Conservation (phyloP, 2,797 vertebrate species). For the Synanceia verrucosa region DNA sequence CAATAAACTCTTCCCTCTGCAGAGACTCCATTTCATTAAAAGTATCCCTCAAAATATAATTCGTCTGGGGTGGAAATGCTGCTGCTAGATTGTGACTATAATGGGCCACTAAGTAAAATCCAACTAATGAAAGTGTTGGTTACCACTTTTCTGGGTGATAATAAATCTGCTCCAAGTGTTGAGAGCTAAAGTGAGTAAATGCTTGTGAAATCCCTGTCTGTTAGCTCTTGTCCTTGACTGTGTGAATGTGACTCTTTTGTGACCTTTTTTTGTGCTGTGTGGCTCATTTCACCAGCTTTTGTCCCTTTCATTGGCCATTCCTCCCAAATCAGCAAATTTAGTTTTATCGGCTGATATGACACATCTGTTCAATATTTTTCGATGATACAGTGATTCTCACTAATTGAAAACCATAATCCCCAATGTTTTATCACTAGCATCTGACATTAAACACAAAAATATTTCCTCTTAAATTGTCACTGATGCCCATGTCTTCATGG, state of each 20-base stretch:
- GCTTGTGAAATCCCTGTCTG: slow-evolving; percentile 33
- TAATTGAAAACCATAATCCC: slow-evolving; percentile 19
- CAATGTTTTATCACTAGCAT: neutral
- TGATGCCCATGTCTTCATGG: neutral
- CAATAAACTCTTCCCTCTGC: neutral
- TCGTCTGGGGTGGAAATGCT: neutral
- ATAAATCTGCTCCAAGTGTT: slow-evolving; percentile 33
- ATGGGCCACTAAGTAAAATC: neutral
- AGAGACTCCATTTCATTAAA: neutral
- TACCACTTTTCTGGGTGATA: slow-evolving; percentile 13
- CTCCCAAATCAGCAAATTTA: slow-evolving; percentile 46
- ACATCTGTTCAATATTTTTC: slow-evolving; percentile 22
- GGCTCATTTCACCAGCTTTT: slow-evolving; percentile 43
- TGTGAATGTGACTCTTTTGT: slow-evolving; percentile 45
- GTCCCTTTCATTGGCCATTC: slow-evolving; percentile 27
- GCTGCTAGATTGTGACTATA: slow-evolving; percentile 14
- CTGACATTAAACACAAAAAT: neutral
- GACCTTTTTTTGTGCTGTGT: slow-evolving; percentile 50
- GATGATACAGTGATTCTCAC: slow-evolving; percentile 27
- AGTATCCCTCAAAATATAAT: neutral
- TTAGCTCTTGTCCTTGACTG: slow-evolving; percentile 51
- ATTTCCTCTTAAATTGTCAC: neutral
- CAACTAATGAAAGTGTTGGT: slow-evolving; percentile 24
- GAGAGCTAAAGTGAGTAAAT: slow-evolving; percentile 39
- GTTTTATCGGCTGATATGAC: slow-evolving; percentile 11